Conservation (phyloP, 2,113 vertebrate species). For the Cacatua alba region DNA sequence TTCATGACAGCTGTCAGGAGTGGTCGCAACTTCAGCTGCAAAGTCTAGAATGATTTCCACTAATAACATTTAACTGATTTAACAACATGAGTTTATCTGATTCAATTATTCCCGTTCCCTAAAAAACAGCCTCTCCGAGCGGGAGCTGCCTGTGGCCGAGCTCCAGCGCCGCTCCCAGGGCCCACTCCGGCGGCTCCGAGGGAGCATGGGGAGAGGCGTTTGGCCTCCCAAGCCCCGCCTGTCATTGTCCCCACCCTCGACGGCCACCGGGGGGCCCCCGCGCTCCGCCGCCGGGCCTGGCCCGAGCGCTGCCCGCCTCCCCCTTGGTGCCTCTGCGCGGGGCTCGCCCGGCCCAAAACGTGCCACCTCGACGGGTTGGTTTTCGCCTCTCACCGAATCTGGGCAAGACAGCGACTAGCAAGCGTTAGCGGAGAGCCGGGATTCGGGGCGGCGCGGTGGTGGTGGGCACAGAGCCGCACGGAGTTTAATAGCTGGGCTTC, state of each 20-base stretch:
- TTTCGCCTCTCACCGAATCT: background rate
- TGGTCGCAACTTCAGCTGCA: fast-evolving
- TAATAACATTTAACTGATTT: background rate
- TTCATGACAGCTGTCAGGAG: fast-evolving
- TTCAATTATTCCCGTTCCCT: background rate
- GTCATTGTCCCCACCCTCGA: background rate
- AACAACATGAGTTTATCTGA: too few relatives aligned
- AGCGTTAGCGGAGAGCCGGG: background rate
- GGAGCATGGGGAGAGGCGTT: background rate
- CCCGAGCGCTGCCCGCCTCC: background rate
- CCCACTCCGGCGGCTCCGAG: background rate
- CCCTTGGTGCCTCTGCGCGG: background rate
- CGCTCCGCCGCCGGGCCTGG: background rate
- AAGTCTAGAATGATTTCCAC: fast-evolving
- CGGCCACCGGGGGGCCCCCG: constrained; percentile 46
- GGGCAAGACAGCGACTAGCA: background rate
- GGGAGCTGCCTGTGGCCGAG: too few relatives aligned
- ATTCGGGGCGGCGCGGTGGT: background rate
- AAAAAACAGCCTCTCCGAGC: too few relatives aligned
- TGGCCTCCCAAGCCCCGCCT: background rate
- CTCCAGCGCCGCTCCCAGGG: background rate
- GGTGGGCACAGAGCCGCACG: background rate
- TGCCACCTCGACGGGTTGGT: too few relatives aligned
- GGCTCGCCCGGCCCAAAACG: background rate
- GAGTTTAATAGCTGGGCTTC: background rate